A percentile compares a stretch with the other conserved stretches of the same genome.
phyloP scores from a whole-genome alignment of 2,888 invertebrate species.

The Athalia rosae region DNA sequence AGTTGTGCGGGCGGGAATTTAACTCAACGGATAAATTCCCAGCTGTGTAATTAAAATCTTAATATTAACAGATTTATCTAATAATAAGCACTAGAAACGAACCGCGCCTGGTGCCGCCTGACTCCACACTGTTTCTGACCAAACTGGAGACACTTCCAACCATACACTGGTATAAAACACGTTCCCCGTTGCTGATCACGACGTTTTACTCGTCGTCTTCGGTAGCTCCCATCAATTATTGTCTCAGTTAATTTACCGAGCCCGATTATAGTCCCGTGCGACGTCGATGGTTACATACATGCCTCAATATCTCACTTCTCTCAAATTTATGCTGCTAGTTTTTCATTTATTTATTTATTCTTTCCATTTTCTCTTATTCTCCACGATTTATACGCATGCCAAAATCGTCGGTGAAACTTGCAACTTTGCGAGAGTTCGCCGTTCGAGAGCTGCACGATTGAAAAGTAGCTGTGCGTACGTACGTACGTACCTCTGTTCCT shows the following conservation, averaged over 20 bases:
- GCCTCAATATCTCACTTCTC: not conserved
- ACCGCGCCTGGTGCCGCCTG: constrained; percentile 39
- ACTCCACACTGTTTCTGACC: constrained; percentile 30
- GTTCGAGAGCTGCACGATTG: no score
- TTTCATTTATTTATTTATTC: not conserved
- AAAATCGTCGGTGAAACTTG: no score
- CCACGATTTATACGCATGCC: no score
- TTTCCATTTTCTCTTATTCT: no score
- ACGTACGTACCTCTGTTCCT: no score
- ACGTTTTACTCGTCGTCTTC: not conserved
- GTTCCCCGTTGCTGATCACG: not conserved
- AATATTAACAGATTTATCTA: not conserved
- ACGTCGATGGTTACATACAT: not conserved
- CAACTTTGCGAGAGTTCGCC: no score
- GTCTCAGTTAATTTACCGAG: not conserved
- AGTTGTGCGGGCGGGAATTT: no score
- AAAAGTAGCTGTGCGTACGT: no score
- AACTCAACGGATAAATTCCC: no score
- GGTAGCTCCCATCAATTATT: constrained; percentile 10
- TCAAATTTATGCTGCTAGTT: not conserved
- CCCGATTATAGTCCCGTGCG: not conserved
- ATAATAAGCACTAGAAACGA: not conserved
- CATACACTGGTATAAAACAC: constrained; percentile 3
- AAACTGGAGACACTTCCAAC: not conserved
- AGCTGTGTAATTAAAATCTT: not conserved